Evolutionary conservation across 2,888 invertebrate genomes (phyloP).

Genomic region (Sylvicola cinctus): DNA sequence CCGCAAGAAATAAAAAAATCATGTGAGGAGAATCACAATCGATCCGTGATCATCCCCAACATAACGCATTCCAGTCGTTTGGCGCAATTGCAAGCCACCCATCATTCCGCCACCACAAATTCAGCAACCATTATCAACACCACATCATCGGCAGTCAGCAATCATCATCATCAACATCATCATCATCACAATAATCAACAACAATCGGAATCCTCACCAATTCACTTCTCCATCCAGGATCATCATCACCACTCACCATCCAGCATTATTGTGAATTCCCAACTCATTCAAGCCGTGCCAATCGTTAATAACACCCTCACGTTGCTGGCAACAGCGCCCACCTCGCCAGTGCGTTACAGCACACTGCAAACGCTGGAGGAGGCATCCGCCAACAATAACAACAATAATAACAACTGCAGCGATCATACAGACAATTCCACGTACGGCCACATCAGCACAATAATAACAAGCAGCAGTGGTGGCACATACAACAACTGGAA

Average conservation of each 20-base stretch:
- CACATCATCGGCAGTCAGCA: neutral
- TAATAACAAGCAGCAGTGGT: neutral
- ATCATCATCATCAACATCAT: neutral
- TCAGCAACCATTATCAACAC: too few relatives aligned
- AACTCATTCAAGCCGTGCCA: neutral
- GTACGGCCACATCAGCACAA: neutral
- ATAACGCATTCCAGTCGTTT: too few relatives aligned
- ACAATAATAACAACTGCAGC: neutral
- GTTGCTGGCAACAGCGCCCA: neutral
- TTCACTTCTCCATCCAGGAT: too few relatives aligned
- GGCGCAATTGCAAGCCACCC: too few relatives aligned
- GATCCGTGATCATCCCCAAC: conserved; percentile 4
- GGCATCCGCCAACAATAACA: neutral
- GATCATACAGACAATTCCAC: neutral
- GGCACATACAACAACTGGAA: conserved; percentile 1
- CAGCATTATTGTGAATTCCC: neutral
- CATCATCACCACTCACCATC: too few relatives aligned
- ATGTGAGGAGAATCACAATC: conserved; percentile 4
- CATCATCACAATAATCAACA: too few relatives aligned
- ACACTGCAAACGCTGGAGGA: neutral
- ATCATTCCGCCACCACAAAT: too few relatives aligned
- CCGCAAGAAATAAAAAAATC: neutral
- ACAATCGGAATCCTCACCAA: too few relatives aligned
- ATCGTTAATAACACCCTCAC: too few relatives aligned
- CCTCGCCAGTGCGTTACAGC: conserved; percentile 2